phyloP scores from a whole-genome alignment of 30 jellyfish, hydroid and myxozoan genomes.

The Haliclystus octoradiatus region DNA sequence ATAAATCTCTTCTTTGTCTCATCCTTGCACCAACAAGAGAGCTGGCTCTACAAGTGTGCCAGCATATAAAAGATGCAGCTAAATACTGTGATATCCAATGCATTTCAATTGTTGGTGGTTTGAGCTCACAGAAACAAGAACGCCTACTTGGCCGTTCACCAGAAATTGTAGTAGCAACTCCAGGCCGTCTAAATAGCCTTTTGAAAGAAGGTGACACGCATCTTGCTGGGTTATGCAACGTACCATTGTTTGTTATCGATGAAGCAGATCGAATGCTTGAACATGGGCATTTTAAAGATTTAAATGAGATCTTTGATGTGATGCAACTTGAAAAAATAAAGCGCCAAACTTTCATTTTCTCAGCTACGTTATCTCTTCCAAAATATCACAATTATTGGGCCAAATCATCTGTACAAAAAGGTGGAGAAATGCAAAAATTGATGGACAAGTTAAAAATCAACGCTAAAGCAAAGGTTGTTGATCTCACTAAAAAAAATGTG shows the following conservation, averaged over 20 bases:
- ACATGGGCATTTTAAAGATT: constrained; percentile 84
- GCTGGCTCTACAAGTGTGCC: constrained; percentile 71
- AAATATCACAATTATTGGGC: constrained; percentile 43
- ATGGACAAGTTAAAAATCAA: constrained; percentile 42
- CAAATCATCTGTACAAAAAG: constrained; percentile 1
- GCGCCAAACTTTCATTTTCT: constrained; percentile 64
- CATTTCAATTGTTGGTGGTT: constrained; percentile 89
- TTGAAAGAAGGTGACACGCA: constrained; percentile 48
- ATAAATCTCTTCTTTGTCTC: constrained; percentile 51
- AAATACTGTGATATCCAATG: constrained; percentile 39
- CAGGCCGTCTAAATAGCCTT: constrained; percentile 77
- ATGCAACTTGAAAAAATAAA: constrained; percentile 21
- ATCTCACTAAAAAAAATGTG: constrained; percentile 69
- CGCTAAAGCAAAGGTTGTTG: constrained; percentile 58
- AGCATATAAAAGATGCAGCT: constrained; percentile 23
- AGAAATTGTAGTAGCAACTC: constrained; percentile 87
- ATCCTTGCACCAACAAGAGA: constrained; percentile 94
- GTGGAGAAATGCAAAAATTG: constrained; percentile 37
- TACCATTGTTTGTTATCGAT: constrained; percentile 74
- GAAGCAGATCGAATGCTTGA: constrained; percentile 97
- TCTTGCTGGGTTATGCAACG: constrained; percentile 22
- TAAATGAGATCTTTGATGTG: constrained; percentile 35
- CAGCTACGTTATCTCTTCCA: constrained; percentile 87
- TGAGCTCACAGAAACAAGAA: constrained; percentile 77
- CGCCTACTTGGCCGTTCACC: constrained; percentile 67